Conservation (phyloP, 64 coral and sea anemone genomes). For the Stichodactyla mertensii region DNA sequence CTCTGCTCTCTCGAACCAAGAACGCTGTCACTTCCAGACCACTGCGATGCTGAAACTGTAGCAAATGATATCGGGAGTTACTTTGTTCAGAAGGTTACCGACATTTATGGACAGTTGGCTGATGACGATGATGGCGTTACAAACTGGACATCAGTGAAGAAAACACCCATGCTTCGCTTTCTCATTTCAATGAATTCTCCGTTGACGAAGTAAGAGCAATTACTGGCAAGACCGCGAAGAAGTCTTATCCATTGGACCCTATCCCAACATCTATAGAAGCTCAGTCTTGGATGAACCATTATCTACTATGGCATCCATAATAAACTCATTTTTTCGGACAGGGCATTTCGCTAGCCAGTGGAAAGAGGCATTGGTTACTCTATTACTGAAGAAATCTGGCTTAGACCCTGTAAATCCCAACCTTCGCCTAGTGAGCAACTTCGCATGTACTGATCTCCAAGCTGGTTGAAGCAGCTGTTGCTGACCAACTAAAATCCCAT, state of each 20-base stretch:
- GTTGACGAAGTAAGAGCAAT: background rate
- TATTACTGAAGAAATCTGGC: background rate
- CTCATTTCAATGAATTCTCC: background rate
- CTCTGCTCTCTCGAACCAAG: constrained; percentile 15
- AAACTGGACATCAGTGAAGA: background rate
- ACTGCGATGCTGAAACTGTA: background rate
- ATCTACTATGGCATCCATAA: constrained; percentile 7
- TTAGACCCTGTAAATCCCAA: background rate
- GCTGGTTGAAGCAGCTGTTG: constrained; percentile 1
- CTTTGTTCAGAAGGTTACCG: background rate
- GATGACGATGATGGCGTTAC: background rate
- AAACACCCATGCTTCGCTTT: background rate
- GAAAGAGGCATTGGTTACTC: constrained; percentile 10
- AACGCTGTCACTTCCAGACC: background rate
- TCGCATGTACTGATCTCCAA: constrained; percentile 27
- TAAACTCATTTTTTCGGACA: background rate
- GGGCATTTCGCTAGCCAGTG: constrained; percentile 17
- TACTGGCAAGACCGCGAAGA: background rate
- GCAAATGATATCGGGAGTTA: constrained; percentile 22
- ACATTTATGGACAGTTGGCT: background rate
- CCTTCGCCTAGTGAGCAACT: constrained; percentile 11
- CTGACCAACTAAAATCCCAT: background rate
- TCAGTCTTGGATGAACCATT: constrained; percentile 6
- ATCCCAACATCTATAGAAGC: constrained; percentile 5
- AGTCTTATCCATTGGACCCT: background rate